Evolutionary conservation across 2,113 vertebrate genomes (phyloP).

Genomic region (Onychostruthus taczanowskii): DNA sequence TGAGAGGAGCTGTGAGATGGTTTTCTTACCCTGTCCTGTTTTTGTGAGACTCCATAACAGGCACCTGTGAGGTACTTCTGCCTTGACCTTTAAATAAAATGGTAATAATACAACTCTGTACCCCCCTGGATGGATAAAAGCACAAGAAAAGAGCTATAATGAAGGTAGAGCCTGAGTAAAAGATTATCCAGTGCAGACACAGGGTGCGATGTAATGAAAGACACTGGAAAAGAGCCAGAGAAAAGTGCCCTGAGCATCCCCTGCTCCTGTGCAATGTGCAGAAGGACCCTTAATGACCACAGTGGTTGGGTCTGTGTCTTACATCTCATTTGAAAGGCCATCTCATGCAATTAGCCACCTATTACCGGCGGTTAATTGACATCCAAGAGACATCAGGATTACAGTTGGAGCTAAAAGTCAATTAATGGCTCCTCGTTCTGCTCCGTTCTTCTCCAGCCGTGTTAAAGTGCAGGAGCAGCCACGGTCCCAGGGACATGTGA

Average conservation of each 20-base stretch:
- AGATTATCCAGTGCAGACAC: not conserved
- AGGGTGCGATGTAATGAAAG: not conserved
- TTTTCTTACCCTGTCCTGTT: not conserved
- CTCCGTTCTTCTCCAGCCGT: not conserved
- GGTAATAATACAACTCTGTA: not conserved
- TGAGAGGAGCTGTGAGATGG: not conserved
- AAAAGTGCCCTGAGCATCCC: not conserved
- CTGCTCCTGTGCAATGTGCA: not conserved
- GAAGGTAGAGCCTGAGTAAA: not conserved
- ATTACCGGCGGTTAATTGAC: conserved; percentile 55
- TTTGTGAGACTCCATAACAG: not conserved
- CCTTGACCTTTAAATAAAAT: not conserved
- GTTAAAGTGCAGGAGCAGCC: not conserved
- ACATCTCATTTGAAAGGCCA: conserved; percentile 37
- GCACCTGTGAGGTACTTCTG: not conserved
- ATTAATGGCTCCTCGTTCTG: conserved; percentile 37
- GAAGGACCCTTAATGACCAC: conserved; percentile 7
- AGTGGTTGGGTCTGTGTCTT: not conserved
- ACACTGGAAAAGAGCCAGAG: not conserved
- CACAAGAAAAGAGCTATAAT: not conserved
- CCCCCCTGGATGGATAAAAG: not conserved
- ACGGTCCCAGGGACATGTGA: not conserved
- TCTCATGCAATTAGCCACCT: conserved; percentile 50
- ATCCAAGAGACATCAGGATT: conserved; percentile 42
- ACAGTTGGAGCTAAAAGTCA: conserved; percentile 45